phyloP scores from a whole-genome alignment of 2,113 vertebrate species.

The Aptenodytes forsteri region DNA sequence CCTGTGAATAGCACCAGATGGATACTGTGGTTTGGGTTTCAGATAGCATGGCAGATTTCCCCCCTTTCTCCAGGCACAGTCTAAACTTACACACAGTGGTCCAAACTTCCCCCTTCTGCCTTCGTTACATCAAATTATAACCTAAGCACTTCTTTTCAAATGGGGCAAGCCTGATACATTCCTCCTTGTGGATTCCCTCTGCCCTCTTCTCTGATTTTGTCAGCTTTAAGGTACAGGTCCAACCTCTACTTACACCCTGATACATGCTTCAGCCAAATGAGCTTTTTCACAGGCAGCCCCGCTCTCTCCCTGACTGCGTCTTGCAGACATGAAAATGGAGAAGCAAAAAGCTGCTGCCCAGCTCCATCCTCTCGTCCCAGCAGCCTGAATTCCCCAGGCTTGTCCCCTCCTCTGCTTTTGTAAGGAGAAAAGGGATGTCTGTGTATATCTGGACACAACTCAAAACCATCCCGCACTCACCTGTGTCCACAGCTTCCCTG shows the following conservation, averaged over 20 bases:
- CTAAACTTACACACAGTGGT: not conserved
- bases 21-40: not conserved
- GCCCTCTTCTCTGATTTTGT: not conserved
- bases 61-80: not conserved
- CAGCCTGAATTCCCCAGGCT: not conserved
- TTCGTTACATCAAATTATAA: not conserved
- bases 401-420: not conserved
- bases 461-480: not conserved
- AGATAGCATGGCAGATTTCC: not conserved
- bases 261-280: not conserved
- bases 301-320: not conserved
- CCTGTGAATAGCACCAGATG: not conserved
- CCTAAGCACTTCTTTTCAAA: not conserved
- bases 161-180: not conserved
- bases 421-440: not conserved
- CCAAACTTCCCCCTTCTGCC: not conserved
- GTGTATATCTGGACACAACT: not conserved
- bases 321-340: not conserved
- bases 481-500: constrained; percentile 83
- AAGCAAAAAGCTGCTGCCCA: not conserved
- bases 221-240: not conserved
- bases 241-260: not conserved
- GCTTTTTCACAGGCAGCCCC: not conserved
- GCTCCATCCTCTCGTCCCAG: not conserved
- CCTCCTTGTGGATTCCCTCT: not conserved